Evolutionary conservation across 2,797 vertebrate species (phyloP).

Genomic region (Streptopelia turtur): DNA sequence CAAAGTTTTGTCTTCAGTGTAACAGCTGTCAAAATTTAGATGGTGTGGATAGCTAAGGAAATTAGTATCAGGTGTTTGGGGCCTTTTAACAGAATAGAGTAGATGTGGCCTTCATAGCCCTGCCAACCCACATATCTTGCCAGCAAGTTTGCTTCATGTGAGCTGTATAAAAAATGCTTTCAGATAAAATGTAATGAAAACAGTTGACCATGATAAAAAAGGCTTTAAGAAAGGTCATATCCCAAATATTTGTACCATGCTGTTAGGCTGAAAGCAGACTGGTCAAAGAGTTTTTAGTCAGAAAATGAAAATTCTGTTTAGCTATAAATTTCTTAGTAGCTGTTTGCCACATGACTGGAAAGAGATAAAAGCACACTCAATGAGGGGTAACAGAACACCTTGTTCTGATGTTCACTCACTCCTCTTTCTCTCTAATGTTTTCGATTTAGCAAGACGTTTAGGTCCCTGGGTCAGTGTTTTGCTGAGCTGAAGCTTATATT

Average conservation of each 20-base stretch:
- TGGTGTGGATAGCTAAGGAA: slow-evolving; percentile 36
- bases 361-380: slow-evolving; percentile 35
- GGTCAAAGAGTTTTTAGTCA: background rate
- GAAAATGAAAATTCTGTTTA: slow-evolving; percentile 43
- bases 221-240: background rate
- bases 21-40: slow-evolving; percentile 37
- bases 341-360: slow-evolving; percentile 38
- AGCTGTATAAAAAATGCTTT: slow-evolving; percentile 14
- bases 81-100: background rate
- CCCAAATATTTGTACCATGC: background rate
- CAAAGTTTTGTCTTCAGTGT: slow-evolving; percentile 1
- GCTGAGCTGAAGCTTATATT: background rate
- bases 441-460: slow-evolving; percentile 8
- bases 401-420: slow-evolving; percentile 1
- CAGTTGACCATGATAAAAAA: background rate
- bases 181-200: background rate
- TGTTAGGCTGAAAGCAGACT: background rate
- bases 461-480: background rate
- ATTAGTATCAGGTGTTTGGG: slow-evolving; percentile 43
- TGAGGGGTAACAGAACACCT: slow-evolving; percentile 24
- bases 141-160: slow-evolving; percentile 9
- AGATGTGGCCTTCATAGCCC: background rate
- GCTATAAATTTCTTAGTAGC: slow-evolving; percentile 33
- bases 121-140: background rate
- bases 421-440: background rate